Percentiles rank a stretch among this genome's conserved stretches.
Evolutionary conservation across 64 coral and sea anemone genomes (phyloP).

Genomic region (Porites australiensis): DNA sequence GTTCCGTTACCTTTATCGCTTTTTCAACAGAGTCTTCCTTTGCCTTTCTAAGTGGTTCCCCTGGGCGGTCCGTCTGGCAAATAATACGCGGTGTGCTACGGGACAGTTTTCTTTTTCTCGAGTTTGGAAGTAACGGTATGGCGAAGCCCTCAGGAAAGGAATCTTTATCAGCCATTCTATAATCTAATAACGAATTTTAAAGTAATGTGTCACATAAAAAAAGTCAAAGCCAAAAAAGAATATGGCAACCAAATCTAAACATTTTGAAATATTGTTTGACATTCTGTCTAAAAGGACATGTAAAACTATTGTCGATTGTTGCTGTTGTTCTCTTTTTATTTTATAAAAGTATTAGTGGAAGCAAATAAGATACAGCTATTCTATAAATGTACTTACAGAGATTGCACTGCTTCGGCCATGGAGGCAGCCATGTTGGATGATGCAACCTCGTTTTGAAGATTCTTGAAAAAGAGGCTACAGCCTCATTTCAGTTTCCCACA

Average conservation of each 20-base stretch:
- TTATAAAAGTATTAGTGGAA: too few species aligned
- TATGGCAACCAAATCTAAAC: too few species aligned
- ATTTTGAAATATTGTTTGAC: too few species aligned
- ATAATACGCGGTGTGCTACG: constrained; percentile 7
- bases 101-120: background rate
- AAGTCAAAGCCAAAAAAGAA: too few species aligned
- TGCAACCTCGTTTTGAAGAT: background rate
- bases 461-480: constrained; percentile 14
- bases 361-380: too few species aligned
- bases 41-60: constrained; percentile 60
- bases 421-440: background rate
- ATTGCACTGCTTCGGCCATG: background rate
- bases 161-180: too few species aligned
- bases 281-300: too few species aligned
- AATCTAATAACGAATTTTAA: too few species aligned
- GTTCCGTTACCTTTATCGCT: constrained; percentile 17
- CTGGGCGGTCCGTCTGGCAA: constrained; percentile 44
- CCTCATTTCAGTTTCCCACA: background rate
- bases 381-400: too few species aligned
- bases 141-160: background rate
- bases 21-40: constrained; percentile 63
- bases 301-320: too few species aligned
- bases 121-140: background rate
- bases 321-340: too few species aligned
- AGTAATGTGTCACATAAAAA: too few species aligned